Evolutionary conservation across 1,140 invertebrate genomes (phyloP).

Genomic region (Elymnias hypermnestra): DNA sequence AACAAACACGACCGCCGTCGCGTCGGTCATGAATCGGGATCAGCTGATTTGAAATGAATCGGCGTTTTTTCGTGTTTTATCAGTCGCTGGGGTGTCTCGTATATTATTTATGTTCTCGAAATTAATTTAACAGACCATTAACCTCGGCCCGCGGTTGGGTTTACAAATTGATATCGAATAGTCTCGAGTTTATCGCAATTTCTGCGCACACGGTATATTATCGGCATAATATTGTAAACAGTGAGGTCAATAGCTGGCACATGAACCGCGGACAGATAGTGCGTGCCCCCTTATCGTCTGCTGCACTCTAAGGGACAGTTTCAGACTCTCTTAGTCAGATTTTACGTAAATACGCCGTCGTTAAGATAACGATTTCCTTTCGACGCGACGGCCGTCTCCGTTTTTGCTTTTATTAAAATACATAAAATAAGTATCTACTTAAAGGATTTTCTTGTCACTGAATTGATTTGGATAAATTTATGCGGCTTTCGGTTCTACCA

Average conservation of each 20-base stretch:
- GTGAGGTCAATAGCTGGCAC: conserved; percentile 67
- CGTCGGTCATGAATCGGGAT: conserved; percentile 5
- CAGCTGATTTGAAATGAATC: conserved; percentile 18
- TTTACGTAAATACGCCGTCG: conserved; percentile 65
- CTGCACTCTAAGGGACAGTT: conserved; percentile 47
- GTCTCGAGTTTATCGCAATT: conserved; percentile 38
- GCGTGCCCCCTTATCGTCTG: conserved; percentile 49
- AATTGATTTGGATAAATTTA: conserved; percentile 32
- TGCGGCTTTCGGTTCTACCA: conserved; percentile 3
- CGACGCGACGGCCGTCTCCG: conserved; percentile 38
- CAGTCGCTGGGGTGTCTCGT: conserved; percentile 6
- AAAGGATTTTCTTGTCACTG: conserved; percentile 43
- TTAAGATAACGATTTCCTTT: conserved; percentile 71
- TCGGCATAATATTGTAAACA: conserved; percentile 50
- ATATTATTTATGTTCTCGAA: conserved; percentile 27
- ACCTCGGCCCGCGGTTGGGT: conserved; percentile 39
- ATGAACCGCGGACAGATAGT: conserved; percentile 52
- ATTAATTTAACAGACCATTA: conserved; percentile 48
- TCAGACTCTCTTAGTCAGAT: conserved; percentile 53
- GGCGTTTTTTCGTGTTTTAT: conserved; percentile 8
- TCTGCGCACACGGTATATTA: conserved; percentile 39
- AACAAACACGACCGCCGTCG: conserved; percentile 27
- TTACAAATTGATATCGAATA: conserved; percentile 49
- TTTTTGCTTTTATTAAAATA: conserved; percentile 58
- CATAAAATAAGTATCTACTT: conserved; percentile 37